phyloP scores from a whole-genome alignment of 2,113 vertebrate species.

The Pelobates fuscus region DNA sequence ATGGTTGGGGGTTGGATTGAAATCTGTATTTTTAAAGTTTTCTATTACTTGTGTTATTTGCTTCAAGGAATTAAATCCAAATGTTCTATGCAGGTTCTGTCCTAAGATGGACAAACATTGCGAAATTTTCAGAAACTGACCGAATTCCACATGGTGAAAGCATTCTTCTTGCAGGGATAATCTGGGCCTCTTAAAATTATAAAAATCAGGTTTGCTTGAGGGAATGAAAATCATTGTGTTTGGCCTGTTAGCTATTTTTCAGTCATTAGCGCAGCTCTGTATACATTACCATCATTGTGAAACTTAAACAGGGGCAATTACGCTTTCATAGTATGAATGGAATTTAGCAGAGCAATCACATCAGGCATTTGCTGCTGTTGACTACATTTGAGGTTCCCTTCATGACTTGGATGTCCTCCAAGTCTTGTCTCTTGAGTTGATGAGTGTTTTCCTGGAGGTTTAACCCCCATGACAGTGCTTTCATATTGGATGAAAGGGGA shows the following conservation, averaged over 20 bases:
- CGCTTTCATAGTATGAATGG: constrained; percentile 18
- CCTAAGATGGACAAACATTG: too few species aligned
- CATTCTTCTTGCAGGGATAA: not conserved
- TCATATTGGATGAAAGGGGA: constrained; percentile 16
- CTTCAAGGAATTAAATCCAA: too few species aligned
- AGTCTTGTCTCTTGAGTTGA: constrained; percentile 28
- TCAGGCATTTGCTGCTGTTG: constrained; percentile 22
- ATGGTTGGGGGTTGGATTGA: too few species aligned
- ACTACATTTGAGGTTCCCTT: constrained; percentile 31
- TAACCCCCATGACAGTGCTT: constrained; percentile 35
- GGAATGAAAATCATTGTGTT: constrained; percentile 1
- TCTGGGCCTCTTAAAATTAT: not conserved
- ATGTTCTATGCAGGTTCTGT: too few species aligned
- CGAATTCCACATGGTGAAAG: too few species aligned
- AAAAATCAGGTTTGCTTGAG: constrained; percentile 8
- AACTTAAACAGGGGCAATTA: constrained; percentile 18
- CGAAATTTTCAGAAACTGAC: too few species aligned
- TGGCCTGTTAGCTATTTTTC: constrained; percentile 9
- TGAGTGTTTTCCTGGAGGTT: constrained; percentile 40
- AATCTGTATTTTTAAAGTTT: too few species aligned
- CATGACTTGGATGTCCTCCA: constrained; percentile 23
- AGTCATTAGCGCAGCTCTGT: constrained; percentile 1
- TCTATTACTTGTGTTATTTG: too few species aligned
- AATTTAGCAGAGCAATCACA: constrained; percentile 19
- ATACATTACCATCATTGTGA: constrained; percentile 20